Conservation (phyloP, 2,113 vertebrate species). For the Heliornis fulica region DNA sequence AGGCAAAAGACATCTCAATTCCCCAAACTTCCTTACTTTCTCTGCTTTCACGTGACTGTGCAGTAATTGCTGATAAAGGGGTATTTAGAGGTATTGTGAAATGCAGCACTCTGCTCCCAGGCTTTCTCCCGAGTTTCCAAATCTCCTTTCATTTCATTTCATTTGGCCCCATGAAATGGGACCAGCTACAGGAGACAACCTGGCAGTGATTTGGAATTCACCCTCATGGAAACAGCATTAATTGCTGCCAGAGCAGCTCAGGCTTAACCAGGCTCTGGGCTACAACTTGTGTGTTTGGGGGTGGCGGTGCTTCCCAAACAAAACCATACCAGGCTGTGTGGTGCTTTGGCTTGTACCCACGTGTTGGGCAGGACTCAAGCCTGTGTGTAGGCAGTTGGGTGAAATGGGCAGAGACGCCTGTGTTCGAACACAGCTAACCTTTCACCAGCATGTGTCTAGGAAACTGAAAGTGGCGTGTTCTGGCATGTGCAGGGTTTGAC, state of each 20-base stretch:
- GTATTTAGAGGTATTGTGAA: not conserved
- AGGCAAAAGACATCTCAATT: not conserved
- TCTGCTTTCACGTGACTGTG: not conserved
- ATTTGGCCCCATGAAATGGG: not conserved
- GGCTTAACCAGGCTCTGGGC: not conserved
- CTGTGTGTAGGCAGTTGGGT: not conserved
- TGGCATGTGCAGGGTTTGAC: not conserved
- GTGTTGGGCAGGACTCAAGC: rapidly evolving
- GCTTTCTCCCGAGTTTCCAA: not conserved
- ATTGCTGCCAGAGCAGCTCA: not conserved
- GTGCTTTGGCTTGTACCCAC: not conserved
- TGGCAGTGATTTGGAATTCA: rapidly evolving
- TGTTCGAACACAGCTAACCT: not conserved
- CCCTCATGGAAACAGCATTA: not conserved
- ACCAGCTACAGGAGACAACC: not conserved
- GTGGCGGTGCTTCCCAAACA: not conserved
- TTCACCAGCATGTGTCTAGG: not conserved
- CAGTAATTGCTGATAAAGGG: not conserved
- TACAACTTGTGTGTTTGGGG: not conserved
- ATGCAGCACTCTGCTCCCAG: rapidly evolving
- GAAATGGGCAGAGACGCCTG: too few species aligned
- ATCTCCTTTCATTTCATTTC: not conserved
- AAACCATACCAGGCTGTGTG: rapidly evolving
- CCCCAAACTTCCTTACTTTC: not conserved
- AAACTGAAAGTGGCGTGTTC: not conserved